Conservation (phyloP, 2,888 invertebrate genomes). For the Mesorhabditis belari region DNA sequence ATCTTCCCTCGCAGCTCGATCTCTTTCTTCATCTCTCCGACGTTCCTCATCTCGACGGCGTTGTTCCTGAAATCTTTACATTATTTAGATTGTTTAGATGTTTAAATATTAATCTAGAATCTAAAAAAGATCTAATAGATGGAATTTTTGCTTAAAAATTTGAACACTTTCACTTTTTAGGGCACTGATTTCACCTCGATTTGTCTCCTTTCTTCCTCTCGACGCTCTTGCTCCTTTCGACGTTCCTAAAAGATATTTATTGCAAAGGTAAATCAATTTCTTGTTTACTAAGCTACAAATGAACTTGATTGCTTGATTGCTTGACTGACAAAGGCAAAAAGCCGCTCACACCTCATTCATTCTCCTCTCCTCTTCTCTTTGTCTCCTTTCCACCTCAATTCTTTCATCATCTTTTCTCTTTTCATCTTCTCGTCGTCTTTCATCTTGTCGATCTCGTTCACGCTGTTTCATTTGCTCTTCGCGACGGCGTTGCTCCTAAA, state of each 20-base stretch:
- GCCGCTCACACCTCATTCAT: background rate
- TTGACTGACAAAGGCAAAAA: too few relatives aligned
- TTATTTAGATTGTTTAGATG: too few relatives aligned
- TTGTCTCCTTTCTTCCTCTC: background rate
- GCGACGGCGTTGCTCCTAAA: background rate
- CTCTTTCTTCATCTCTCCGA: background rate
- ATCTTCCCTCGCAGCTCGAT: background rate
- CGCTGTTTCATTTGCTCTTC: background rate
- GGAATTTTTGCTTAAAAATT: too few relatives aligned
- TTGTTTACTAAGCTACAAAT: too few relatives aligned
- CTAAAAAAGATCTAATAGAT: too few relatives aligned
- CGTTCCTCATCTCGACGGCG: background rate
- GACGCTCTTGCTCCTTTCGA: background rate
- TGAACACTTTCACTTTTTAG: too few relatives aligned
- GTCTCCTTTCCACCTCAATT: background rate
- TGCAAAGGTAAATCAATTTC: background rate
- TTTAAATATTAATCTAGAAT: too few relatives aligned
- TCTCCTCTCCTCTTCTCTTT: background rate
- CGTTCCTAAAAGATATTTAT: background rate
- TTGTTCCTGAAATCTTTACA: background rate
- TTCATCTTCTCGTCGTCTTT: background rate
- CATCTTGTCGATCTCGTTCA: background rate
- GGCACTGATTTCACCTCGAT: background rate
- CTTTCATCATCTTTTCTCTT: background rate
- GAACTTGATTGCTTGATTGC: too few relatives aligned